Percentiles rank a stretch among this genome's conserved stretches.
These are phyloP conservation scores for Aepyceros melampus DNA, from an alignment of 2,113 vertebrate species.

Conservation along the genomic window DNA sequence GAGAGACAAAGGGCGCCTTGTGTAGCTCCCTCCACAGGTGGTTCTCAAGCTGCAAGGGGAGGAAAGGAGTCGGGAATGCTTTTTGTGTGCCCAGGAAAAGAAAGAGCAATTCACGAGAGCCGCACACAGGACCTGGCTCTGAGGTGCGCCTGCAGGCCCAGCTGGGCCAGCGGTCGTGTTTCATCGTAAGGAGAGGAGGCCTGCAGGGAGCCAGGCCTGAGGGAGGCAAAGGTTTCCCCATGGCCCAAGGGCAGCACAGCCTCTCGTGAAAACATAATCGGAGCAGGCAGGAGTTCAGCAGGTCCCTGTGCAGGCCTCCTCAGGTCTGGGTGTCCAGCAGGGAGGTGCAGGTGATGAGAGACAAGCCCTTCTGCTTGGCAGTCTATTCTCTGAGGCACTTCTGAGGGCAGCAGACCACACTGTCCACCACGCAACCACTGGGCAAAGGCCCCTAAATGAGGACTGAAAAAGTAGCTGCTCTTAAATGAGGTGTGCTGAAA, in stretches of 20 bases:
- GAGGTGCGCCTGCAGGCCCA: constrained; percentile 5
- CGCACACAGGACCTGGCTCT: constrained; percentile 21
- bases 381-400: not conserved
- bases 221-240: not conserved
- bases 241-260: not conserved
- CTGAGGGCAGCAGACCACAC: rapidly evolving
- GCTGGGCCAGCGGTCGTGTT: constrained; percentile 36
- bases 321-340: not conserved
- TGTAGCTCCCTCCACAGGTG: constrained; percentile 65
- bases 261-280: not conserved
- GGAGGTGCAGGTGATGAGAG: not conserved
- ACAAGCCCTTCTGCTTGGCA: not conserved
- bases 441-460: not conserved
- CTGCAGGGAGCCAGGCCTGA: not conserved
- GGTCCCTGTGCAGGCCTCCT: not conserved
- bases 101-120: constrained; percentile 78
- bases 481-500: not conserved
- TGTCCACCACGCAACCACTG: not conserved
- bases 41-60: constrained; percentile 55
- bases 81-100: constrained; percentile 73
- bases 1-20: constrained; percentile 80
- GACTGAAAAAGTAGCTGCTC: not conserved
- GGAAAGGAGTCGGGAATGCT: constrained; percentile 63
- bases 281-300: not conserved
- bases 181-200: constrained; percentile 37